Conservation (phyloP, 2,113 vertebrate species). For the Xenotilapia longispinis region DNA sequence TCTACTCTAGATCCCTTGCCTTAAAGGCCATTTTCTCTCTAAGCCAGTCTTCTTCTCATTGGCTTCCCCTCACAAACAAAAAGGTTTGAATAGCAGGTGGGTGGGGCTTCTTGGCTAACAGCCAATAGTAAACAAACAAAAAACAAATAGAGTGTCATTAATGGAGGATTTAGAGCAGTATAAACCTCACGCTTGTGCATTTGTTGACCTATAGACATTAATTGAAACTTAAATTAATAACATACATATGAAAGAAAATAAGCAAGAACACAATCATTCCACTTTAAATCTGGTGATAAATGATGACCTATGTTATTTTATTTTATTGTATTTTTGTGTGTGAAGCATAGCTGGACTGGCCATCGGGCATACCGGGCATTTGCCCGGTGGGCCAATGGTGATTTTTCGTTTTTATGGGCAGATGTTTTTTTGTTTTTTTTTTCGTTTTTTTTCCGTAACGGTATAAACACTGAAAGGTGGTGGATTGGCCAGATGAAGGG, state of each 20-base stretch:
- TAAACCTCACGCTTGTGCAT: neutral
- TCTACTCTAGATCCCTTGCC: neutral
- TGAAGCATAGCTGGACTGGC: neutral
- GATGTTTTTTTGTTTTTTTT: accelerated
- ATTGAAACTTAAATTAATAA: neutral
- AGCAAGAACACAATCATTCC: neutral
- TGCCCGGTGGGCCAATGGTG: neutral
- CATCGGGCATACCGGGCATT: neutral
- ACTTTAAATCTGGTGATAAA: neutral
- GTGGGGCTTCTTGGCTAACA: neutral
- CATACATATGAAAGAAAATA: neutral
- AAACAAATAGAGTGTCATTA: neutral
- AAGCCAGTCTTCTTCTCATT: neutral
- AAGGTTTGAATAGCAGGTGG: neutral
- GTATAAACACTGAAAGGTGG: too few relatives aligned
- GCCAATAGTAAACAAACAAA: neutral
- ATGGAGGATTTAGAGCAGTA: neutral
- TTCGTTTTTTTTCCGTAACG: neutral
- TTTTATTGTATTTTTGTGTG: neutral
- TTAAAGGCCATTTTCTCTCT: neutral
- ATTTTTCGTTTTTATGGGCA: neutral
- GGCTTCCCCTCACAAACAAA: neutral
- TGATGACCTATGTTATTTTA: neutral
- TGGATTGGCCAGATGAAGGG: neutral
- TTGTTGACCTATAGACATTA: neutral